A percentile compares a stretch with the other conserved stretches of the same genome.
Evolutionary conservation across 1,140 invertebrate genomes (phyloP).

Genomic region (Brachionus rotundiformis): DNA sequence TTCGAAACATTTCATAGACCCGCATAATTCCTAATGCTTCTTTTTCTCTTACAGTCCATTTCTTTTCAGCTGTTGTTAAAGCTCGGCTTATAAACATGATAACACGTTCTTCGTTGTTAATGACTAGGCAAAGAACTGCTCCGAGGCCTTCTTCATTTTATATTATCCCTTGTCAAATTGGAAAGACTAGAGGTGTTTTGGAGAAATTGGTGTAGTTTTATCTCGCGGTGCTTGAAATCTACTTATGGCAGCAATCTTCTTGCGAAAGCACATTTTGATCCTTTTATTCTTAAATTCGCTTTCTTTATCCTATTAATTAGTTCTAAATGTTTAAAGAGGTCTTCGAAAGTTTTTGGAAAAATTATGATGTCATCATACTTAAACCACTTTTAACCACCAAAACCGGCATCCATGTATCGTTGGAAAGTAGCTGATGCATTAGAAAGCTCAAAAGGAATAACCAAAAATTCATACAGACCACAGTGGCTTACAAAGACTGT

Average conservation of each 20-base stretch:
- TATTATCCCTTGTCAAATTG: too few species aligned
- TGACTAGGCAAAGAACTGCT: constrained; percentile 53
- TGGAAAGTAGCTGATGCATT: constrained; percentile 65
- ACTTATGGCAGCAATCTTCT: too few species aligned
- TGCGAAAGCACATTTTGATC: background rate
- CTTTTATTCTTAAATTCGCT: constrained; percentile 59
- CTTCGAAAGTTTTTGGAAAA: constrained; percentile 57
- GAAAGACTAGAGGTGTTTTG: too few species aligned
- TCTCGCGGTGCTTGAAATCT: too few species aligned
- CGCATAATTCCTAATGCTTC: background rate
- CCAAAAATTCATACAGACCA: constrained; percentile 10
- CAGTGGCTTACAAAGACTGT: constrained; percentile 52
- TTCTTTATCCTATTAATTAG: constrained; percentile 57
- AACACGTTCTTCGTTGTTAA: background rate
- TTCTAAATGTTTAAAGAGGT: constrained; percentile 61
- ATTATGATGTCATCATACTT: constrained; percentile 66
- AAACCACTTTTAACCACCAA: constrained; percentile 54
- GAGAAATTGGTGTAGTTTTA: too few species aligned
- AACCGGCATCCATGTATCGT: constrained; percentile 63
- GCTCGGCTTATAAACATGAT: constrained; percentile 1
- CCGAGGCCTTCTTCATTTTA: too few species aligned
- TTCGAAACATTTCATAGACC: too few species aligned
- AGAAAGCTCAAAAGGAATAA: constrained; percentile 63
- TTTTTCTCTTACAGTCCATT: background rate
- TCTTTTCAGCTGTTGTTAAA: background rate